Evolutionary conservation across 2,113 vertebrate species (phyloP).

Genomic region (Gyps fulvus): DNA sequence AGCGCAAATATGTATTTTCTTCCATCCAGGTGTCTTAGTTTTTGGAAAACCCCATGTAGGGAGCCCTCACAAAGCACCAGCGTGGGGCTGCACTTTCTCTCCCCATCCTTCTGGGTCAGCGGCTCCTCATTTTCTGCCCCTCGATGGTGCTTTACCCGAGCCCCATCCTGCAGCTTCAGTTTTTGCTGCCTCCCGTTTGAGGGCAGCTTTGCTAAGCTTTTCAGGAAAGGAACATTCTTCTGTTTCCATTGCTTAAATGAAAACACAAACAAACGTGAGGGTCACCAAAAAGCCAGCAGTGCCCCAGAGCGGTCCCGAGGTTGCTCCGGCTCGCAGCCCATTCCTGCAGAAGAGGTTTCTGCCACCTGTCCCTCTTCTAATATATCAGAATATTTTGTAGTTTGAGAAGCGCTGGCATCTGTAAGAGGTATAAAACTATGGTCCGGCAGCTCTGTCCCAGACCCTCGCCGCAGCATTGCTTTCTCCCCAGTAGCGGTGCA

Average conservation of each 20-base stretch:
- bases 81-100: background rate
- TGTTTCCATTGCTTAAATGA: background rate
- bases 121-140: background rate
- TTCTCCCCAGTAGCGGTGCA: background rate
- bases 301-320: background rate
- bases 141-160: accelerated
- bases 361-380: background rate
- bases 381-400: background rate
- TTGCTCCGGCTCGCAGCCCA: background rate
- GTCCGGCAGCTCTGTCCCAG: background rate
- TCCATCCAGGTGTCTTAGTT: background rate
- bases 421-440: background rate
- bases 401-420: background rate
- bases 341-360: background rate
- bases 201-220: background rate
- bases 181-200: background rate
- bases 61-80: background rate
- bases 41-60: background rate
- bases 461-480: background rate
- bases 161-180: background rate
- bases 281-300: background rate
- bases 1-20: background rate
- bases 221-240: background rate
- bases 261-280: accelerated
- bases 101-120: background rate